These are phyloP conservation scores for Protobothrops mucrosquamatus DNA, from an alignment of 2,113 vertebrate species.

Conservation along the genomic window DNA sequence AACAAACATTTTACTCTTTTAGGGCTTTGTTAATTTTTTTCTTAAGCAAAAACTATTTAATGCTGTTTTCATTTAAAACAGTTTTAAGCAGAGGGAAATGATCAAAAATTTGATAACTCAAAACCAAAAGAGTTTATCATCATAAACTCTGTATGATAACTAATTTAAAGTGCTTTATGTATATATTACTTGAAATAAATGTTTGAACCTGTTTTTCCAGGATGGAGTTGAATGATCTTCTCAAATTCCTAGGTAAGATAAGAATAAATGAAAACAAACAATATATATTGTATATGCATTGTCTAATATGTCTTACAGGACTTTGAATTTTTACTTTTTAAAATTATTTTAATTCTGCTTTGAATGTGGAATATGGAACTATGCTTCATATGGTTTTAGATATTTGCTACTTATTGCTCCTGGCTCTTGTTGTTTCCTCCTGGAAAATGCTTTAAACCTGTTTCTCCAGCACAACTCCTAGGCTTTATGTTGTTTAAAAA, in stretches of 20 bases:
- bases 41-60: not conserved
- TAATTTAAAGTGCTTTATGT: not conserved
- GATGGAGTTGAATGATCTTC: not conserved
- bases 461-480: not conserved
- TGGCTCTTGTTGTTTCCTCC: fast-evolving
- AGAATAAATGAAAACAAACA: not conserved
- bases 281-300: not conserved
- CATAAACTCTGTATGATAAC: not conserved
- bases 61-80: not conserved
- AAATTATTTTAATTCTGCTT: not conserved
- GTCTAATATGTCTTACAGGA: not conserved
- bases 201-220: not conserved
- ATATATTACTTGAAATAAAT: not conserved
- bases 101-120: not conserved
- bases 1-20: not conserved
- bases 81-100: not conserved
- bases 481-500: not conserved
- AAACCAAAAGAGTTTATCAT: not conserved
- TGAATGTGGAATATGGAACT: fast-evolving
- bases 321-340: not conserved
- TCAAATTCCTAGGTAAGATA: constrained; percentile 32
- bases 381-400: not conserved
- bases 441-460: not conserved
- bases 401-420: not conserved
- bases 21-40: not conserved